Percentiles rank a stretch among this genome's conserved stretches.
phyloP scores from a whole-genome alignment of 2,113 vertebrate species.

The Aythya baeri region DNA sequence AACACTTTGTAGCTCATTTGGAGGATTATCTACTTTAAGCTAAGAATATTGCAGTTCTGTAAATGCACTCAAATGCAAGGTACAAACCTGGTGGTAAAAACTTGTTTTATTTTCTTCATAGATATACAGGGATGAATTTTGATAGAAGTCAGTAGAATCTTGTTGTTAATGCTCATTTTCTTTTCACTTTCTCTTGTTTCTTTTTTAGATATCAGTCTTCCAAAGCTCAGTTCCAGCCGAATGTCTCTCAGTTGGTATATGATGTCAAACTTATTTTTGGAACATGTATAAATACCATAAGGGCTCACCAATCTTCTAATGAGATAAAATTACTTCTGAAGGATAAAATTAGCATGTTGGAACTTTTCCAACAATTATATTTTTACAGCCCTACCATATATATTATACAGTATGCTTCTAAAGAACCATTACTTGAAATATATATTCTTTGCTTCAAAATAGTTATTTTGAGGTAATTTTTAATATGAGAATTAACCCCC shows the following conservation, averaged over 20 bases:
- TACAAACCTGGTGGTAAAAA: neutral
- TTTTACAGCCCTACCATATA: neutral
- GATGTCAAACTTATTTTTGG: constrained; percentile 55
- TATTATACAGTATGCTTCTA: neutral
- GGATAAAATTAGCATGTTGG: constrained; percentile 45
- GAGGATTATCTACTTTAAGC: neutral
- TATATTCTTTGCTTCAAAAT: neutral
- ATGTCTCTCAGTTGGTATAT: neutral
- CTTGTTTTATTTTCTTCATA: neutral
- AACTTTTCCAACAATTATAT: constrained; percentile 21
- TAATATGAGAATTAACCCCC: neutral
- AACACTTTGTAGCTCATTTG: neutral
- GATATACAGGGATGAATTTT: neutral
- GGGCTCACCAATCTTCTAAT: constrained; percentile 29
- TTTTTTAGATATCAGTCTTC: neutral
- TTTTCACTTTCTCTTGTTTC: neutral
- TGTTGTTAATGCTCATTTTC: neutral
- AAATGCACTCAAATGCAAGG: neutral
- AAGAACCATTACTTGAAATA: neutral
- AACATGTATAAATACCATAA: constrained; percentile 12
- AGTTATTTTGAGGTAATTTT: neutral
- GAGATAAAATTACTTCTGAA: constrained; percentile 64
- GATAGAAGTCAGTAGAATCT: neutral
- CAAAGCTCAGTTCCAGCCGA: neutral
- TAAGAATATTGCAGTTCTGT: neutral